Evolutionary conservation across 2,797 vertebrate genomes (phyloP).

Genomic region (Diglossa cyanea): DNA sequence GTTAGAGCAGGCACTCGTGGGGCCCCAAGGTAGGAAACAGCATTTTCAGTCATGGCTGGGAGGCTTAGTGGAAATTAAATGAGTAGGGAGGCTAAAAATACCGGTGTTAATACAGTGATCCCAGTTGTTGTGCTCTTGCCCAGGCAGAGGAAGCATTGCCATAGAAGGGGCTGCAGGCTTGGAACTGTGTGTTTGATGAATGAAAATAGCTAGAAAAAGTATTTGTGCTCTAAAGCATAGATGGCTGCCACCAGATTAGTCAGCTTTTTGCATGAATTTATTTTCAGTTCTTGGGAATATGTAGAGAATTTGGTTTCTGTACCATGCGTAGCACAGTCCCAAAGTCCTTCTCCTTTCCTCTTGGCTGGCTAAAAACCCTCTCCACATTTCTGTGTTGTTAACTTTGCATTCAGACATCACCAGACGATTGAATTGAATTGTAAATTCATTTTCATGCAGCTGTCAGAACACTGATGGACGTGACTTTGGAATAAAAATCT

Average conservation of each 20-base stretch:
- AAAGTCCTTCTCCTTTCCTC: not conserved
- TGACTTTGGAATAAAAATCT: not conserved
- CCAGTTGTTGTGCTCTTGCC: not conserved
- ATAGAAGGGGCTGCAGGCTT: slow-evolving; percentile 12
- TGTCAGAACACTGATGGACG: not conserved
- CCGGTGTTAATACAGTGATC: not conserved
- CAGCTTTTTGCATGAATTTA: not conserved
- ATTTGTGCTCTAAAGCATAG: not conserved
- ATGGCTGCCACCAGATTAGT: not conserved
- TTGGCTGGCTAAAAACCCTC: not conserved
- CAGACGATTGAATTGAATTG: not conserved
- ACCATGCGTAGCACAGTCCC: not conserved
- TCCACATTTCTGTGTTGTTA: not conserved
- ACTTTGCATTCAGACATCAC: not conserved
- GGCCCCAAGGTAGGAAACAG: not conserved
- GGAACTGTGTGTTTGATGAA: not conserved
- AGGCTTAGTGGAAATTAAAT: not conserved
- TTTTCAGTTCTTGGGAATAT: not conserved
- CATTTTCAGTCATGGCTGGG: not conserved
- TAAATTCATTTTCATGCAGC: not conserved
- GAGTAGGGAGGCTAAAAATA: slow-evolving; percentile 11
- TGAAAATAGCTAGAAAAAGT: slow-evolving; percentile 11
- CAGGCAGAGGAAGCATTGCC: not conserved
- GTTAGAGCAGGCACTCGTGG: not conserved
- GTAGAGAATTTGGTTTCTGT: not conserved